Evolutionary conservation across 2,113 vertebrate genomes (phyloP).

Genomic region (Lepisosteus osseus): DNA sequence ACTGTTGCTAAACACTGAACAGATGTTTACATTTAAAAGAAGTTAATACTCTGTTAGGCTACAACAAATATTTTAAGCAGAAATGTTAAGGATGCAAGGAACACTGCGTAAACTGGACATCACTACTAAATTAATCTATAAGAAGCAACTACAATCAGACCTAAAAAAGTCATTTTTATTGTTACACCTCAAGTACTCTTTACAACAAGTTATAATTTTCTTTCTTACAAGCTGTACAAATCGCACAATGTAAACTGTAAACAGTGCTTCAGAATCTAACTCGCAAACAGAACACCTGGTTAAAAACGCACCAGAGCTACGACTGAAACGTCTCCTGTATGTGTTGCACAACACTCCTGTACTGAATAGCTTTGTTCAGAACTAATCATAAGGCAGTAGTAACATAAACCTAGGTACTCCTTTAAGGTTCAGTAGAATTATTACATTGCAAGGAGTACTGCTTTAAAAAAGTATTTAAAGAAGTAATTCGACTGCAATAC

Average conservation of each 20-base stretch:
- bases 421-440: too few species aligned
- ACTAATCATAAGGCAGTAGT: not conserved
- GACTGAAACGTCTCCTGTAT: not conserved
- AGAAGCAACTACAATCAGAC: not conserved
- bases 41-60: too few species aligned
- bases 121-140: not conserved
- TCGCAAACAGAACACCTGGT: not conserved
- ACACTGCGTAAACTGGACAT: too few species aligned
- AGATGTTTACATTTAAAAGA: too few species aligned
- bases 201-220: slow-evolving; percentile 2
- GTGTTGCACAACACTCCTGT: not conserved
- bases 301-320: not conserved
- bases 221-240: slow-evolving; percentile 1
- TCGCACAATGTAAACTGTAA: not conserved
- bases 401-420: not conserved
- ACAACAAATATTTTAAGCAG: too few species aligned
- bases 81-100: too few species aligned
- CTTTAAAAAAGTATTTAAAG: too few species aligned
- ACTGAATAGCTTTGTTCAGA: not conserved
- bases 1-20: too few species aligned
- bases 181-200: slow-evolving; percentile 25
- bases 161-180: slow-evolving; percentile 26
- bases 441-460: too few species aligned
- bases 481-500: too few species aligned
- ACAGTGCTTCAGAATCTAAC: not conserved